A percentile compares a stretch with the other conserved stretches of the same genome.
Conservation (phyloP, 2,113 vertebrate genomes). For the Corythornis madagascariensis region DNA sequence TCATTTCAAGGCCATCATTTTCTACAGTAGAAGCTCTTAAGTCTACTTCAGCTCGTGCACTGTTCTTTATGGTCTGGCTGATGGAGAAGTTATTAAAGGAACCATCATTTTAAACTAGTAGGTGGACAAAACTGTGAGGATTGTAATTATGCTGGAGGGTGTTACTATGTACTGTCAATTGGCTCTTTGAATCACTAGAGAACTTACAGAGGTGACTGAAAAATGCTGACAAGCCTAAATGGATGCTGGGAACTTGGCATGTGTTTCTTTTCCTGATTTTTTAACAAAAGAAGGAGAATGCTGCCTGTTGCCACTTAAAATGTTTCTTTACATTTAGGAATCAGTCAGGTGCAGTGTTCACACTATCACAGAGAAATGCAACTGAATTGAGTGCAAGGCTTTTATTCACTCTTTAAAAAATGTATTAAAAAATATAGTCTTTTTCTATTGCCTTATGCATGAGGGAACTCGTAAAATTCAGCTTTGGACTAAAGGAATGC, state of each 20-base stretch:
- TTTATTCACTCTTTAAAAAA: constrained; percentile 20
- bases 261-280: background rate
- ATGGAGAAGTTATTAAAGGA: background rate
- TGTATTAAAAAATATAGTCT: constrained; percentile 7
- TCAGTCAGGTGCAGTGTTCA: constrained; percentile 50
- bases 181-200: background rate
- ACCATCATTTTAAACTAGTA: background rate
- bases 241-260: background rate
- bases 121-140: background rate
- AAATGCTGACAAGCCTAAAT: constrained; percentile 1
- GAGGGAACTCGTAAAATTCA: constrained; percentile 29
- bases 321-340: constrained; percentile 41
- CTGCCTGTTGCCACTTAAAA: constrained; percentile 10
- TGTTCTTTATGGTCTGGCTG: background rate
- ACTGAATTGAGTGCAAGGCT: constrained; percentile 36
- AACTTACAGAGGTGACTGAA: background rate
- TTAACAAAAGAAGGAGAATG: constrained; percentile 39
- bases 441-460: constrained; percentile 56
- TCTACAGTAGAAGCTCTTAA: background rate
- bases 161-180: background rate
- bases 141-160: background rate
- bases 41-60: background rate
- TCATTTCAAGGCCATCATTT: background rate
- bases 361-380: constrained; percentile 13
- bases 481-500: constrained; percentile 21